phyloP scores from a whole-genome alignment of 2,888 invertebrate species.

The Synergus umbraculus region DNA sequence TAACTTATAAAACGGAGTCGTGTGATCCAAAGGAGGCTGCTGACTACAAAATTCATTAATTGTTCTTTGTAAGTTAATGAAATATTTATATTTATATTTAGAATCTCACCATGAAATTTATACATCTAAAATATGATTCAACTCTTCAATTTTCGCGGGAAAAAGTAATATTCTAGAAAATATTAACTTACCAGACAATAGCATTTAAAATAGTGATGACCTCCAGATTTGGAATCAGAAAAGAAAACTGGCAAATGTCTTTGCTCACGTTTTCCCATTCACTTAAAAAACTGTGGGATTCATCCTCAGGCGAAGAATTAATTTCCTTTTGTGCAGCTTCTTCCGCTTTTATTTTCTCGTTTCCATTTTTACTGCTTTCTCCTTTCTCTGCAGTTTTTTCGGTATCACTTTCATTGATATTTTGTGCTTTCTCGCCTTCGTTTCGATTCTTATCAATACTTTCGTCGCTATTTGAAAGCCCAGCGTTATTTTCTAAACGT shows the following conservation, averaged over 20 bases:
- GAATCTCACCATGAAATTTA: not conserved
- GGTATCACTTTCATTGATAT: constrained; percentile 56
- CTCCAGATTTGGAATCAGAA: constrained; percentile 92
- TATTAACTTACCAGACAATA: constrained; percentile 78
- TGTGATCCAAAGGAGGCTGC: constrained; percentile 63
- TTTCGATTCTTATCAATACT: constrained; percentile 62
- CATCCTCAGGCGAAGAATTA: constrained; percentile 77
- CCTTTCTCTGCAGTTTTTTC: constrained; percentile 72
- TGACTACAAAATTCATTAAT: constrained; percentile 61
- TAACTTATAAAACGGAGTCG: constrained; percentile 67
- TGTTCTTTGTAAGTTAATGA: not conserved
- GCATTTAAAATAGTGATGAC: constrained; percentile 90
- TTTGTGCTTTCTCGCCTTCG: constrained; percentile 57
- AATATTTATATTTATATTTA: not conserved
- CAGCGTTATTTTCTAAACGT: constrained; percentile 75
- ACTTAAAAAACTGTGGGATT: constrained; percentile 74
- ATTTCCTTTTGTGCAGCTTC: constrained; percentile 70
- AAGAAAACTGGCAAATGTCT: constrained; percentile 92
- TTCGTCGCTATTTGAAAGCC: constrained; percentile 45
- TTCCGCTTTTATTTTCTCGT: constrained; percentile 73
- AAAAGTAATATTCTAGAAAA: not conserved
- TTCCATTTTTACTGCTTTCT: constrained; percentile 60
- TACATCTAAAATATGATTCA: not conserved
- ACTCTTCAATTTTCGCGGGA: not conserved
- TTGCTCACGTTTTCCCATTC: constrained; percentile 91